Evolutionary conservation across 2,888 invertebrate genomes (phyloP), one percentile per base, ranked within the genome.

Genomic region (Lypha dubia): DNA sequence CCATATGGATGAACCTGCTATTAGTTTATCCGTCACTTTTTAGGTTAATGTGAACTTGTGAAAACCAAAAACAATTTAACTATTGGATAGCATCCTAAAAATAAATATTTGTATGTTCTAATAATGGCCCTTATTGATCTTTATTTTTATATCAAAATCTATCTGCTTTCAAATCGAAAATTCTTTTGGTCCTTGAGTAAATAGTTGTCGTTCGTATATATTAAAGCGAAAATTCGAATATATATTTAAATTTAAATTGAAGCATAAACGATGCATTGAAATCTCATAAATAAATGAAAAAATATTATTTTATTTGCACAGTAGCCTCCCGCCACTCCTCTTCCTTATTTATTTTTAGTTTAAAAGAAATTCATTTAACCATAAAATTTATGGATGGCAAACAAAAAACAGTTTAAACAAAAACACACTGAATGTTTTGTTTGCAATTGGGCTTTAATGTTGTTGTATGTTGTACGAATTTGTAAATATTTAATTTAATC

Each of bases 401-500:
- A 11, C 20, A 11, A 11, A 11, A 11, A 53, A 17, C 20, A 38
- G 6, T 49, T 15, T 67, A 20, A 32, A 49, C n/a, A 49, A 7
- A 17, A 38, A 22, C 22, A 32, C n/a, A n/a, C n/a, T n/a, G n/a
- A n/a, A 65, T 15, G 1, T n/a, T 35, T 65, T 46, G 15, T 28
- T 28, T 13, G 3, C n/a, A n/a, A n/a, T n/a, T 22, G 35, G 38
- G n/a, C 44, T 38, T 53, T 20, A 53, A 22, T 35, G 32, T 53
- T 35, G 32, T 53, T 24, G 4, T 35, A 22, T 75, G 41, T 65
- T 65, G 5, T 20, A 22, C n/a, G n/a, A n/a, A n/a, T n/a, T n/a
- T 68, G 41, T 70, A 28, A 70, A 70, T 68, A 51, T 62, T 77
- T 51, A 35, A 74, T 7, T 49, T 67, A 32, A 53, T 53, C 38